Conservation (phyloP, 2,797 vertebrate genomes). For the Meriones psammophilus region DNA sequence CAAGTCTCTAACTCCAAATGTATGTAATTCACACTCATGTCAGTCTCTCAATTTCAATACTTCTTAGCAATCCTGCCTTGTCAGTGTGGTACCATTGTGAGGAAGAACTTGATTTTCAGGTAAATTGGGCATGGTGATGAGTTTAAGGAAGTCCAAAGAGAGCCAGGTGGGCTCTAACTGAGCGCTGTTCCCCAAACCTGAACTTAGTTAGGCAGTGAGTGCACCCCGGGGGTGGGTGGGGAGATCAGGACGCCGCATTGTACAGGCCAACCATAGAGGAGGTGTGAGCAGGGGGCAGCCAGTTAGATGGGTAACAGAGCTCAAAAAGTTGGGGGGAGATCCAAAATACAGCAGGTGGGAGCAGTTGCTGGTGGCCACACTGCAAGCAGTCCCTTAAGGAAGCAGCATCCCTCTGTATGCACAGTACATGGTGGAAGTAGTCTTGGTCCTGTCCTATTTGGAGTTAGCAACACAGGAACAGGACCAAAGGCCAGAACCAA, state of each 20-base stretch:
- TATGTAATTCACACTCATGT: neutral
- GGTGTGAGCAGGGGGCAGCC: neutral
- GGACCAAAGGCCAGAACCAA: neutral
- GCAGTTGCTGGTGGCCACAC: neutral
- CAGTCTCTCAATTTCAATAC: neutral
- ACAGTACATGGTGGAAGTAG: neutral
- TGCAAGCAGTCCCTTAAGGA: neutral
- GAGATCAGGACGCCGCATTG: neutral
- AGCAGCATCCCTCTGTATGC: neutral
- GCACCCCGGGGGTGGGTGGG: rapidly evolving
- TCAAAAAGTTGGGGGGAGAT: neutral
- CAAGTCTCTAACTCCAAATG: neutral
- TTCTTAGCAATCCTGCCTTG: constrained; percentile 9
- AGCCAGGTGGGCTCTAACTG: neutral
- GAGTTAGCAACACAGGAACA: neutral
- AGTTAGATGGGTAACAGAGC: too few relatives aligned
- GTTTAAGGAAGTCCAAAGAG: neutral
- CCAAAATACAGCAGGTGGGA: neutral
- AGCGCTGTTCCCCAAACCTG: neutral
- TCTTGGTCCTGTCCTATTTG: neutral
- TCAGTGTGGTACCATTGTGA: too few relatives aligned
- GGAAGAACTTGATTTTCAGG: neutral
- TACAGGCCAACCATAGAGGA: neutral
- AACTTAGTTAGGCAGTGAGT: neutral
- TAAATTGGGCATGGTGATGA: neutral